phyloP scores from a whole-genome alignment of 2,113 vertebrate species.

The Otus sunia region DNA sequence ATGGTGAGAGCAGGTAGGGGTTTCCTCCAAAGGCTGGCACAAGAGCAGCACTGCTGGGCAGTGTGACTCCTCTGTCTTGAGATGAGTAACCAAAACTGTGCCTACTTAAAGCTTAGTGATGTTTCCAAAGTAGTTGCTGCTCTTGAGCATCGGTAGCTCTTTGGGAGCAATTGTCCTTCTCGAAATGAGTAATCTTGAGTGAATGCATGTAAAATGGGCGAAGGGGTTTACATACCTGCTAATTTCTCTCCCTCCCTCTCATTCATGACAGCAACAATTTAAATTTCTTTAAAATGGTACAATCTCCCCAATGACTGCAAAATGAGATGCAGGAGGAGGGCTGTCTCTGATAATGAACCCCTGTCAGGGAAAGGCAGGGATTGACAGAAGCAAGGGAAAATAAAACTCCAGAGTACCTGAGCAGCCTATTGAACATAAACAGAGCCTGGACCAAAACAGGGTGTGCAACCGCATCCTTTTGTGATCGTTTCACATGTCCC shows the following conservation, averaged over 20 bases:
- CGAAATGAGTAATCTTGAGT: neutral
- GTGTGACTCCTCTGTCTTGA: neutral
- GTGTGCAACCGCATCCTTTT: neutral
- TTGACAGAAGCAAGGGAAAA: neutral
- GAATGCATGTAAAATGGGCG: neutral
- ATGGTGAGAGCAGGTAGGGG: neutral
- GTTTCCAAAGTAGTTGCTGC: neutral
- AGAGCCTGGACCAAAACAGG: neutral
- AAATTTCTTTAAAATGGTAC: neutral
- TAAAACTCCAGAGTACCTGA: neutral
- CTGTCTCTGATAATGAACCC: neutral
- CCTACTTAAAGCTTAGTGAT: too few species aligned
- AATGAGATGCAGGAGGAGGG: neutral
- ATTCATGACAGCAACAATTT: neutral
- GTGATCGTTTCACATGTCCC: rapidly evolving
- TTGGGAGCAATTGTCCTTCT: neutral
- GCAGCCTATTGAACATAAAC: neutral
- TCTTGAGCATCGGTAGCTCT: neutral
- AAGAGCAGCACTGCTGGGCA: neutral
- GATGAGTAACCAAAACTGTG: neutral
- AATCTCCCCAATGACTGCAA: neutral
- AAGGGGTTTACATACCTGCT: neutral
- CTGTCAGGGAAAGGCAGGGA: neutral
- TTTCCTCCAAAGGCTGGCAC: neutral
- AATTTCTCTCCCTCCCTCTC: neutral